Base-by-base conservation (phyloP, 1,140 invertebrate species). In the Sitodiplosis mosellana region DNA sequence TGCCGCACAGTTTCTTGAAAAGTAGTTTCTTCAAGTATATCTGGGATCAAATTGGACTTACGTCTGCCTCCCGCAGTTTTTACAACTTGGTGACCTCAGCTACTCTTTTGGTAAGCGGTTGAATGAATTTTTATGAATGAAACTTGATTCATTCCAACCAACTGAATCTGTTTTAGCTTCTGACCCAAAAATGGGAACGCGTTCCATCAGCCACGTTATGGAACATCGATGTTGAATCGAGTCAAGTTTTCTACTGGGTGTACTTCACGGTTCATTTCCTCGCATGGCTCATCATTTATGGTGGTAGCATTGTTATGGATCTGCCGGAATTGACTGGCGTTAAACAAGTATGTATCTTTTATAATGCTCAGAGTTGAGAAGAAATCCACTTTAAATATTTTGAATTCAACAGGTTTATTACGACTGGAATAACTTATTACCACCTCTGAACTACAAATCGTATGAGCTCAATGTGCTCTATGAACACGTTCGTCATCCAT, bases 221-320 rank as follows among this genome's bases (percentile, higher is more conserved):
- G 72, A 62, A 69, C 48, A 50, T 74, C 10, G 56, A 70, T 50
- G 64, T 66, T 1, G 51, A 54, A 11, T 51, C 59, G 3, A 67
- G 58, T 51, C 52, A 59, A 42, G 52, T 55, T 40, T 33, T 70
- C 4, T 72, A 65, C 65, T 63, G 66, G 51, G 46, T 65, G 8
- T 74, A 72, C 53, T 55, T 61, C 6, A 48, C 59, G 6, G 52
- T 70, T 15, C 76, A 78, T 54, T 48, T 59, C 2, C 21, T 72
- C n/a, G 67, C 66, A 27, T 78, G 76, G 76, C 55, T 66, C 17
- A 59, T 76, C n/a, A 71, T 78, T 44, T 77, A 74, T 53, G 69
- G 72, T 48, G 75, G 74, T 3, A 73, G 69, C 50, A 56, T 77
- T 15, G 73, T 75, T 56, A 71, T 76, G 67, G 75, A 78, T 59